These are phyloP conservation scores for Neodiprion pinetum DNA, from an alignment of 1,140 invertebrate genomes.

Conservation along the genomic window DNA sequence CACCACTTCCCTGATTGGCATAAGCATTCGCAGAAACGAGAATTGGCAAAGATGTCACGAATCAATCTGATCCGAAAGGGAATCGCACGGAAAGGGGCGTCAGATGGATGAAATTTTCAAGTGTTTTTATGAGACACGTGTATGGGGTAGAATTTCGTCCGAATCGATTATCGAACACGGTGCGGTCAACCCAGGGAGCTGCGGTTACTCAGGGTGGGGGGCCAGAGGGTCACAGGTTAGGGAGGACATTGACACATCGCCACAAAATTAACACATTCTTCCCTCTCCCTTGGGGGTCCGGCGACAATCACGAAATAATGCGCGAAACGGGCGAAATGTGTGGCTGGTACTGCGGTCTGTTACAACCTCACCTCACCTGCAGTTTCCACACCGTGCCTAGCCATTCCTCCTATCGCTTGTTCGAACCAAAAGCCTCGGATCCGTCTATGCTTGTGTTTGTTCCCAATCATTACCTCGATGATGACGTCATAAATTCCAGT, in stretches of 20 bases:
- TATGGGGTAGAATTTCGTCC: too few relatives aligned
- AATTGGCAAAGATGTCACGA: too few relatives aligned
- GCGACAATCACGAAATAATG: slow-evolving; percentile 60
- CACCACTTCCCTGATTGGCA: too few relatives aligned
- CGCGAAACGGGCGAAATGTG: slow-evolving; percentile 55
- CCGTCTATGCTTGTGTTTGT: not conserved
- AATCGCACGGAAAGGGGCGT: too few relatives aligned
- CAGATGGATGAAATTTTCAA: too few relatives aligned
- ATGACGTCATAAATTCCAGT: too few relatives aligned
- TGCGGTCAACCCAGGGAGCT: slow-evolving; percentile 19
- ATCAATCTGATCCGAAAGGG: too few relatives aligned
- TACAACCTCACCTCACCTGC: slow-evolving; percentile 37
- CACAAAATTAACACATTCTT: slow-evolving; percentile 59
- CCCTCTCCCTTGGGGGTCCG: slow-evolving; percentile 47
- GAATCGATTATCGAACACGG: slow-evolving; percentile 2
- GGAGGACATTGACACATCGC: slow-evolving; percentile 51
- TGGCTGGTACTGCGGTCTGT: slow-evolving; percentile 52
- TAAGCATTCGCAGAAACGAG: too few relatives aligned
- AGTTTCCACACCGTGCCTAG: not conserved
- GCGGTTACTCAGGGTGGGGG: slow-evolving; percentile 2
- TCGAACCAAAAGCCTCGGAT: not conserved
- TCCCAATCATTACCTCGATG: not conserved
- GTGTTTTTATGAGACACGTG: too few relatives aligned
- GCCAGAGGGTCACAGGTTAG: slow-evolving; percentile 27
- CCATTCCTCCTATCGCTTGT: not conserved